Conservation (phyloP, 2,113 vertebrate genomes). For the Oophaga pumilio region DNA sequence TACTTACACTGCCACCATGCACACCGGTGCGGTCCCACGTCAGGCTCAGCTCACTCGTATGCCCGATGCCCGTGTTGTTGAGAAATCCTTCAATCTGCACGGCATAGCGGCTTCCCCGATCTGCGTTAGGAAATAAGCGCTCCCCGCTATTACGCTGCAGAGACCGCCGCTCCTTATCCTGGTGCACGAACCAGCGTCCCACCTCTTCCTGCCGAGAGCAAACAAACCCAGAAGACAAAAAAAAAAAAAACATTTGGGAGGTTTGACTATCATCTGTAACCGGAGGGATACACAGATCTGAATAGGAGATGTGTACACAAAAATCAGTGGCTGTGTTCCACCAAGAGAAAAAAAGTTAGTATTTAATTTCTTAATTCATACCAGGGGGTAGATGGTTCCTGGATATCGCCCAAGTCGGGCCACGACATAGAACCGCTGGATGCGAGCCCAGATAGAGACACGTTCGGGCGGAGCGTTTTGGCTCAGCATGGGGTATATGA, state of each 20-base stretch:
- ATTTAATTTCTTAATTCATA: slow-evolving; percentile 61
- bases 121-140: slow-evolving; percentile 81
- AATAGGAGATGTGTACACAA: not conserved
- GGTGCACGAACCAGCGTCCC: slow-evolving; percentile 84
- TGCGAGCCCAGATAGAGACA: slow-evolving; percentile 84
- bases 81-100: slow-evolving; percentile 87
- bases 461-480: slow-evolving; percentile 72
- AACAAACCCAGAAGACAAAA: not conserved
- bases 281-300: not conserved
- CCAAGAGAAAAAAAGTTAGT: not conserved
- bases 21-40: slow-evolving; percentile 86
- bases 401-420: slow-evolving; percentile 80
- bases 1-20: slow-evolving; percentile 83
- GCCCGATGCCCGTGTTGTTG: slow-evolving; percentile 85
- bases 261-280: not conserved
- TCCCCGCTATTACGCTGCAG: slow-evolving; percentile 78
- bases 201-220: slow-evolving; percentile 76
- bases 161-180: slow-evolving; percentile 81
- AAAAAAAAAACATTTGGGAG: not conserved
- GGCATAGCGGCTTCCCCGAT: slow-evolving; percentile 83
- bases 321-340: no score
- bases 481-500: slow-evolving; percentile 84
- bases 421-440: slow-evolving; percentile 85
- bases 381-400: slow-evolving; percentile 79
- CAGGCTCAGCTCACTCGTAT: slow-evolving; percentile 87